Percentiles rank a stretch among this genome's conserved stretches.
Conservation (phyloP, 2,113 vertebrate species). For the Serilophus lunatus region DNA sequence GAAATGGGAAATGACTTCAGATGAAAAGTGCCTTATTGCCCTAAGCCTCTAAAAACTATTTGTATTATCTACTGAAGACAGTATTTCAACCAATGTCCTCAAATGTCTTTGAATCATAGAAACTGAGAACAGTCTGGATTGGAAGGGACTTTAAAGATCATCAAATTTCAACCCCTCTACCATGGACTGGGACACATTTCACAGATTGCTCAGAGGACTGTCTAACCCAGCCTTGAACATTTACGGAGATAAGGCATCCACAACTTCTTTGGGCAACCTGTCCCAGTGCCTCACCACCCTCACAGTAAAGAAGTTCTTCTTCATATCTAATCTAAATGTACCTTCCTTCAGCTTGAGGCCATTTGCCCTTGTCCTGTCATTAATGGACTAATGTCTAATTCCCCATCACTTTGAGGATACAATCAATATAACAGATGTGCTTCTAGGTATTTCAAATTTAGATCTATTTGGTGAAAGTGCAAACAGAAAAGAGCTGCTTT, state of each 20-base stretch:
- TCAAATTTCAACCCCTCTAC: neutral
- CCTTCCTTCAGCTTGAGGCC: neutral
- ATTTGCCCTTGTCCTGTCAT: neutral
- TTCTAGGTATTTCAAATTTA: neutral
- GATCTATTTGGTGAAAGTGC: neutral
- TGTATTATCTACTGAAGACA: neutral
- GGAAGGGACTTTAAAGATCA: neutral
- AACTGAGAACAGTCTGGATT: neutral
- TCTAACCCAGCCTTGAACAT: neutral
- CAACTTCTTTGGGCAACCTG: neutral
- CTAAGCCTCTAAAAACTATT: neutral
- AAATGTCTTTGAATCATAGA: neutral
- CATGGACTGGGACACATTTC: neutral
- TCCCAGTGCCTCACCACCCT: neutral
- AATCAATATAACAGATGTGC: neutral
- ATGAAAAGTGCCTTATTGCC: neutral
- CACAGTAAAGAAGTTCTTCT: neutral
- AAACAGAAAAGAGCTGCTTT: neutral
- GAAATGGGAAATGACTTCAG: neutral
- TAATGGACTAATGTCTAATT: neutral
- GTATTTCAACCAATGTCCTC: neutral
- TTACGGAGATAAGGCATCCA: neutral
- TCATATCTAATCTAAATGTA: neutral
- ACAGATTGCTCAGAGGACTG: fast-evolving
- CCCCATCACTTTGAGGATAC: neutral